Evolutionary conservation across 2,888 invertebrate species (phyloP).

Genomic region (Stegophylla sp.): DNA sequence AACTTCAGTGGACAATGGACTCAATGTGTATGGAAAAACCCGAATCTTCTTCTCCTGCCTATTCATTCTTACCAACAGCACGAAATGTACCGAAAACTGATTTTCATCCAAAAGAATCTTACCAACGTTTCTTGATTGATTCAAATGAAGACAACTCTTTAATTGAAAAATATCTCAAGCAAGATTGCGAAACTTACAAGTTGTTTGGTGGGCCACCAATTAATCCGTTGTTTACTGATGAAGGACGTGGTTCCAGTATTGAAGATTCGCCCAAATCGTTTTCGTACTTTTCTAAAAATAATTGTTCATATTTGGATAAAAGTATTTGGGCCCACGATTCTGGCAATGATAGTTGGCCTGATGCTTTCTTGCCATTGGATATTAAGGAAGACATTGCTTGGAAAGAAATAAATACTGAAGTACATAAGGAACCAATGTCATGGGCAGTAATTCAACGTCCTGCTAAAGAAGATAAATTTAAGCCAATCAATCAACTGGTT

Average conservation of each 20-base stretch:
- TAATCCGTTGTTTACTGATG: slow-evolving; percentile 53
- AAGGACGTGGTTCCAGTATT: slow-evolving; percentile 57
- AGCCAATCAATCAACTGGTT: slow-evolving; percentile 56
- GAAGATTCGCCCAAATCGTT: slow-evolving; percentile 54
- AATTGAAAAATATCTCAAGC: slow-evolving; percentile 55
- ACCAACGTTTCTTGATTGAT: slow-evolving; percentile 36
- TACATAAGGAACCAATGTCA: slow-evolving; percentile 49
- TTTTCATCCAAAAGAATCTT: slow-evolving; percentile 55
- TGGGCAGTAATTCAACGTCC: slow-evolving; percentile 57
- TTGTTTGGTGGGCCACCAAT: slow-evolving; percentile 54
- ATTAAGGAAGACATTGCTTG: slow-evolving; percentile 39
- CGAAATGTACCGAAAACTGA: slow-evolving; percentile 55
- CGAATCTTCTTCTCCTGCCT: slow-evolving; percentile 43
- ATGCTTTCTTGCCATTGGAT: slow-evolving; percentile 52
- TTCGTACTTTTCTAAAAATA: slow-evolving; percentile 56
- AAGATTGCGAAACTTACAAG: slow-evolving; percentile 48
- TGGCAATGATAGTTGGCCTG: slow-evolving; percentile 55
- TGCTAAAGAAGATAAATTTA: slow-evolving; percentile 55
- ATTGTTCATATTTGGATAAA: slow-evolving; percentile 43
- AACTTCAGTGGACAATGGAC: slow-evolving; percentile 56
- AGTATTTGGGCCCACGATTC: slow-evolving; percentile 57
- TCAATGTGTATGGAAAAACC: slow-evolving; percentile 42
- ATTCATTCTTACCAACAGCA: slow-evolving; percentile 53
- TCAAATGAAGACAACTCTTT: slow-evolving; percentile 46
- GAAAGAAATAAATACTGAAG: slow-evolving; percentile 31